Evolutionary conservation across 2,113 vertebrate species (phyloP), one percentile per base, ranked within the genome.

Genomic region (Podilymbus podiceps): DNA sequence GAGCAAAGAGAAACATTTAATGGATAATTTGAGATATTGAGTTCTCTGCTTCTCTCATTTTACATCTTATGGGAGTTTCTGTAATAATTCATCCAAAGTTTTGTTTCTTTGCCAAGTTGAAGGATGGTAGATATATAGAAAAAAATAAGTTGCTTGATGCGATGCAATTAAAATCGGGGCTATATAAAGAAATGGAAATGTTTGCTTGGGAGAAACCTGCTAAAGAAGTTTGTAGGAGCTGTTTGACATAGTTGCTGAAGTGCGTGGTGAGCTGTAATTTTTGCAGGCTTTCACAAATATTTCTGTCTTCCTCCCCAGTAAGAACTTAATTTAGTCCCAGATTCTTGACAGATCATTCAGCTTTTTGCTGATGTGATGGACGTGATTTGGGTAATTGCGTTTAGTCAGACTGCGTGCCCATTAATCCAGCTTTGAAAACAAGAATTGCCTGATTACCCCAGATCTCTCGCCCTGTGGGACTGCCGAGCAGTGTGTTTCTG

Each of bases 121-220:
- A 90, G 91, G 78, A 78, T 71, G 89, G 46, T 47, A 72, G 52
- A 78, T 75, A 56, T 5, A 27, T 12, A n/a, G 50, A 66, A 52
- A n/a, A 58, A 30, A 88, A 71, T 0, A 9, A 40, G 20, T 58
- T 88, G 18, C 11, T 10, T 2, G 7, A 46, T 59, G 64, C 4
- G 10, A 9, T 44, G 50, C 72, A 74, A 38, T 78, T 60, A 91
- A 81, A 84, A 68, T 68, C 11, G 55, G 79, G 60, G 80, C 90
- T 92, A 18, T 30, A 27, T 68, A 64, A 95, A 90, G 83, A 33
- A 88, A 16, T 90, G 63, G 82, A 73, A 74, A 80, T 15, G 31
- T 90, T 94, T 96, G 85, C 64, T 94, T 35, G 12, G 85, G 75
- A 92, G 88, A 63, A 92, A 59, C 40, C 69, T 92, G 64, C 86